These are phyloP conservation scores for Oenanthe oenanthe DNA, from an alignment of 2,113 vertebrate species.

Conservation along the genomic window DNA sequence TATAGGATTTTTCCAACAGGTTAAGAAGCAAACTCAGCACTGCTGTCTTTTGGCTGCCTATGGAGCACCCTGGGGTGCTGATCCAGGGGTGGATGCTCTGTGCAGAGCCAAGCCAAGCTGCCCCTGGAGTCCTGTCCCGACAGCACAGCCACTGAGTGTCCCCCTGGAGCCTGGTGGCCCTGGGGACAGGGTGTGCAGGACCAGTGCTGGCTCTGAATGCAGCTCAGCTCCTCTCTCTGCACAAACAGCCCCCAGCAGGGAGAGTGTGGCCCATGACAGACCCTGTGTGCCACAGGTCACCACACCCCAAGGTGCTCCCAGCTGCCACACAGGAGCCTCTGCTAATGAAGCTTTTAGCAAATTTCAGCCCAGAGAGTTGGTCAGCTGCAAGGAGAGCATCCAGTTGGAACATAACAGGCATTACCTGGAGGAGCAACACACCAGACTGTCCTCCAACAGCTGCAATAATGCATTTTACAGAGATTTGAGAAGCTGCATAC, in stretches of 20 bases:
- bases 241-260: not conserved
- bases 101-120: not conserved
- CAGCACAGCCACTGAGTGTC: not conserved
- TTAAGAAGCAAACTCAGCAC: not conserved
- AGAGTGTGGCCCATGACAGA: fast-evolving
- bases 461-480: not conserved
- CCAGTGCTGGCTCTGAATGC: not conserved
- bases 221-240: not conserved
- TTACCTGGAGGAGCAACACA: not conserved
- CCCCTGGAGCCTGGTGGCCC: fast-evolving
- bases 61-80: fast-evolving
- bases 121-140: not conserved
- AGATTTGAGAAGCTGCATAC: not conserved
- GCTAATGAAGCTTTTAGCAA: fast-evolving
- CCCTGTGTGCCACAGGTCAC: fast-evolving
- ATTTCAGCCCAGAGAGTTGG: not conserved
- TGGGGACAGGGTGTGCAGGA: fast-evolving
- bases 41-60: not conserved
- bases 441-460: not conserved
- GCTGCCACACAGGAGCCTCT: fast-evolving
- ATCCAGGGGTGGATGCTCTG: not conserved
- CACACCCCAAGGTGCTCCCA: fast-evolving
- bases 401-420: not conserved
- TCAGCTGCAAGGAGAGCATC: fast-evolving
- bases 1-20: too few relatives aligned